Evolutionary conservation across 2,797 vertebrate species (phyloP).

Genomic region (Urophycis tenuis): DNA sequence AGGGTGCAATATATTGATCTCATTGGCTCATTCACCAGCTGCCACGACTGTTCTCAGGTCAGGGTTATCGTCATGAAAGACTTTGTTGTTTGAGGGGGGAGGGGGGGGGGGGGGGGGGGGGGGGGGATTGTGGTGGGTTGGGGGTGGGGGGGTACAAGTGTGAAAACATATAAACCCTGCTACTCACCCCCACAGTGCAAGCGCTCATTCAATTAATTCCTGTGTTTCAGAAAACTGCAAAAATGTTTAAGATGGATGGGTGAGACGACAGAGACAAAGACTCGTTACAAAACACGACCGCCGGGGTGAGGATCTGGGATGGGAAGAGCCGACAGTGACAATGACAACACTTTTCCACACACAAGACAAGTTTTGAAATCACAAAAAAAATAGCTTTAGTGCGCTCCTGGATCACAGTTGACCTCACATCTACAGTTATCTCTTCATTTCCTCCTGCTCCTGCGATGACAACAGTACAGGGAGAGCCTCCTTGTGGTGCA

Average conservation of each 20-base stretch:
- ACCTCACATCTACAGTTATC: neutral
- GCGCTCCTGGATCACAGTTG: neutral
- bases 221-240: conserved; percentile 77
- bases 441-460: neutral
- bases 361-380: conserved; percentile 21
- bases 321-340: conserved; percentile 52
- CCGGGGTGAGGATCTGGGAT: conserved; percentile 55
- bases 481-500: neutral
- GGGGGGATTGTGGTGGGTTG: conserved; percentile 34
- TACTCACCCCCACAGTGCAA: conserved; percentile 69
- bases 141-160: conserved; percentile 11
- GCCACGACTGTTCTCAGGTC: neutral
- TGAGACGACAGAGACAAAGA: conserved; percentile 64
- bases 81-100: conserved; percentile 60
- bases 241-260: conserved; percentile 34
- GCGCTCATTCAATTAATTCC: conserved; percentile 75
- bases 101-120: conserved; percentile 67
- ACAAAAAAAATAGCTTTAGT: neutral
- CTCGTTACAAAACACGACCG: conserved; percentile 51
- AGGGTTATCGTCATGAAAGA: too few relatives aligned
- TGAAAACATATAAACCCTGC: conserved; percentile 59
- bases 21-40: neutral
- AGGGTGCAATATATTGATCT: neutral
- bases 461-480: neutral
- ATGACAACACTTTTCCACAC: conserved; percentile 45